A percentile compares a stretch with the other conserved stretches of the same genome.
These are phyloP conservation scores for Euplexia lucipara DNA, from an alignment of 2,888 invertebrate species.

Conservation along the genomic window DNA sequence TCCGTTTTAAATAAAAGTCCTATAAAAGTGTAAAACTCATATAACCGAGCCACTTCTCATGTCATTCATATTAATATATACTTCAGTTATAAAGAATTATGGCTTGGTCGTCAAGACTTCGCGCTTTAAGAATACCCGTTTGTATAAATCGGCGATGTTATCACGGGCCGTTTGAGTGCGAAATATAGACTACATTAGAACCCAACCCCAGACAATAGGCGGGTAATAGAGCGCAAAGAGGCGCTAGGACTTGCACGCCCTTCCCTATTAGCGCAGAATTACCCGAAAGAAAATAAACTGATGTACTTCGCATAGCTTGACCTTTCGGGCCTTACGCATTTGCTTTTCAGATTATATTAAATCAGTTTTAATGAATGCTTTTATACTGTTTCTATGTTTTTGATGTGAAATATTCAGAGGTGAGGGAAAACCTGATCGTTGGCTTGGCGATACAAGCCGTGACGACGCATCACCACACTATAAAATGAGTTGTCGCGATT, in stretches of 20 bases:
- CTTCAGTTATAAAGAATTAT: constrained; percentile 39
- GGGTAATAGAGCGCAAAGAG: constrained; percentile 57
- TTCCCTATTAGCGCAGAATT: constrained; percentile 25
- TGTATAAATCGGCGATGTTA: constrained; percentile 42
- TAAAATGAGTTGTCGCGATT: too few relatives aligned
- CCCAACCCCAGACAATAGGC: constrained; percentile 51
- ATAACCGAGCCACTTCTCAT: constrained; percentile 32
- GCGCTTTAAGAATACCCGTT: constrained; percentile 32
- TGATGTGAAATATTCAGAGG: too few relatives aligned
- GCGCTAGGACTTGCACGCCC: constrained; percentile 26
- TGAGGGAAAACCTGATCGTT: too few relatives aligned
- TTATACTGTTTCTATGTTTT: too few relatives aligned
- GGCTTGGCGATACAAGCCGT: too few relatives aligned
- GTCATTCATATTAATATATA: constrained; percentile 37
- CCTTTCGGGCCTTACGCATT: constrained; percentile 11
- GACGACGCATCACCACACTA: too few relatives aligned
- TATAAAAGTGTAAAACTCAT: constrained; percentile 33
- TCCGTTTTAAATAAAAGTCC: constrained; percentile 19
- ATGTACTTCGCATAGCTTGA: constrained; percentile 16
- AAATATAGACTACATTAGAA: constrained; percentile 55
- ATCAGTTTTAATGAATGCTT: too few relatives aligned
- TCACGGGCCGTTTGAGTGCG: constrained; percentile 56
- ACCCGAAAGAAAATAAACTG: constrained; percentile 31
- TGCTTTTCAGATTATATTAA: neutral
- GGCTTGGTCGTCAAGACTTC: constrained; percentile 5